phyloP scores from a whole-genome alignment of 2,113 vertebrate genomes.

The Rissa tridactyla region DNA sequence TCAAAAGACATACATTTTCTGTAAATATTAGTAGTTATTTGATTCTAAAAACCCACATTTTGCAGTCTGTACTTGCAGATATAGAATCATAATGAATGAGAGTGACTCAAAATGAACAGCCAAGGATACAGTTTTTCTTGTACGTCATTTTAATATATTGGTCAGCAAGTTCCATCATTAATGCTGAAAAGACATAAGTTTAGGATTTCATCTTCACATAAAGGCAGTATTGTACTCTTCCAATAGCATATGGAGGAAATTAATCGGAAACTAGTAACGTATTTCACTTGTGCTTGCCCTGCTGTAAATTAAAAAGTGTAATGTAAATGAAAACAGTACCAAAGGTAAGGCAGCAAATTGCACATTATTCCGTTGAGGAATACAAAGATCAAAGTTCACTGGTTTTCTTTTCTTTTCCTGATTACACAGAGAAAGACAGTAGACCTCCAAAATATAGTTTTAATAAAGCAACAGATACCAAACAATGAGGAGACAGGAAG shows the following conservation, averaged over 20 bases:
- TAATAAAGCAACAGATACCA: not conserved
- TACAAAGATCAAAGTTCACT: not conserved
- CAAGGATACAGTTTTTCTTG: not conserved
- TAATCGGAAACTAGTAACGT: slow-evolving; percentile 23
- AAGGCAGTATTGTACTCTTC: not conserved
- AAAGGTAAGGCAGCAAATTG: slow-evolving; percentile 7
- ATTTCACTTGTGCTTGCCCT: slow-evolving; percentile 22
- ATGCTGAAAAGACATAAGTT: slow-evolving; percentile 5
- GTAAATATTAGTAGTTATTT: not conserved
- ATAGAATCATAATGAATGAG: not conserved
- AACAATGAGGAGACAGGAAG: not conserved
- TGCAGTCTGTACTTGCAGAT: not conserved
- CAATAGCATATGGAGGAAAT: not conserved
- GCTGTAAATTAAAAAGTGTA: slow-evolving; percentile 40
- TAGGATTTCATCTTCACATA: not conserved
- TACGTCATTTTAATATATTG: not conserved
- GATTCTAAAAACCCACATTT: not conserved
- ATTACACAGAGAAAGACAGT: not conserved
- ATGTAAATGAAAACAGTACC: slow-evolving; percentile 16
- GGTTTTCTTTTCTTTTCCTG: not conserved
- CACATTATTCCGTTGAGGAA: not conserved
- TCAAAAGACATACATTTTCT: not conserved
- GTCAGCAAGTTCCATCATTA: slow-evolving; percentile 29
- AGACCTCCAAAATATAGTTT: not conserved
- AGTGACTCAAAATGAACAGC: not conserved